Conservation (phyloP, 2,888 invertebrate genomes). For the Acronicta psi region DNA sequence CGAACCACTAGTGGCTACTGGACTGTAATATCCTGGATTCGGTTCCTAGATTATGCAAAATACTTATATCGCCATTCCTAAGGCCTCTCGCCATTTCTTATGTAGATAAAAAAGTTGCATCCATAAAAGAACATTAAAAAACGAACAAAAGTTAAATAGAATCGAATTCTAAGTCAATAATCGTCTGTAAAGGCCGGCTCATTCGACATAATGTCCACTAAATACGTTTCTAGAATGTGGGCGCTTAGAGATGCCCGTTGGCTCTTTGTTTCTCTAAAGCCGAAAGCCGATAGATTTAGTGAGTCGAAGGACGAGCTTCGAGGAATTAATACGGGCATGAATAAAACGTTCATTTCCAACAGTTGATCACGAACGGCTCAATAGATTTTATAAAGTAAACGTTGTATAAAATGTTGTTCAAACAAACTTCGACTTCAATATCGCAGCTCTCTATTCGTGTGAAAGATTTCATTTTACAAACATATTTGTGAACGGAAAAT, state of each 20-base stretch:
- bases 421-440: constrained; percentile 34
- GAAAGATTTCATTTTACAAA: constrained; percentile 30
- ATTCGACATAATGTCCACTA: constrained; percentile 29
- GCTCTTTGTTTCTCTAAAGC: constrained; percentile 59
- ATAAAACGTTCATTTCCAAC: constrained; percentile 51
- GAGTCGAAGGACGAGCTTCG: constrained; percentile 49
- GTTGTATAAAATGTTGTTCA: constrained; percentile 31
- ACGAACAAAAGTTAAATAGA: constrained; percentile 6
- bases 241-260: constrained; percentile 50
- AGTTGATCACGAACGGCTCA: constrained; percentile 36
- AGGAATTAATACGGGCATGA: constrained; percentile 59
- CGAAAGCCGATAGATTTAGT: constrained; percentile 61
- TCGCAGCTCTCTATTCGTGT: constrained; percentile 35
- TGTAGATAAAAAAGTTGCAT: too few relatives aligned
- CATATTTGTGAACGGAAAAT: constrained; percentile 11
- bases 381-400: constrained; percentile 48
- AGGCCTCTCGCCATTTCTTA: too few relatives aligned
- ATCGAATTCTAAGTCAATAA: constrained; percentile 40
- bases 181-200: constrained; percentile 40
- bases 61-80: too few relatives aligned
- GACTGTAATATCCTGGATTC: too few relatives aligned
- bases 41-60: too few relatives aligned
- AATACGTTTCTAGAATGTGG: constrained; percentile 34
- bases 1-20: too few relatives aligned
- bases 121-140: neutral